Percentiles rank a stretch among this genome's conserved stretches.
These are phyloP conservation scores for Amorpha juglandis DNA, from an alignment of 2,888 invertebrate genomes.

Conservation along the genomic window DNA sequence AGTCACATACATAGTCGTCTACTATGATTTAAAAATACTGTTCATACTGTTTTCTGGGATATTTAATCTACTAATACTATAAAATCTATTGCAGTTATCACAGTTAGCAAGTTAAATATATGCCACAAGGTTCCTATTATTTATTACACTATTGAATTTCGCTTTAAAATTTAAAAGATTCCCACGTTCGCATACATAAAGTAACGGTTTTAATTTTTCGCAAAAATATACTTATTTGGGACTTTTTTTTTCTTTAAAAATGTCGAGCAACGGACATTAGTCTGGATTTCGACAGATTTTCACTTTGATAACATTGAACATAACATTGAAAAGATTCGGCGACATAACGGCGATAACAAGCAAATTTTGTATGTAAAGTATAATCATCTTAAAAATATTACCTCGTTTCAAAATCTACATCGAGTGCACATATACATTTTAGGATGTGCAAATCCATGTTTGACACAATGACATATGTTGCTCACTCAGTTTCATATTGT, in stretches of 20 bases:
- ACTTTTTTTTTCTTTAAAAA: background rate
- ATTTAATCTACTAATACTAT: too few relatives aligned
- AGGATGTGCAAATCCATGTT: too few relatives aligned
- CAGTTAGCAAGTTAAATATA: too few relatives aligned
- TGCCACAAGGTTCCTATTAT: too few relatives aligned
- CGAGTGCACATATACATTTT: too few relatives aligned
- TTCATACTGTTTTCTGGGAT: too few relatives aligned
- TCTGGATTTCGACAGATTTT: conserved; percentile 8
- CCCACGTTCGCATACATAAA: background rate
- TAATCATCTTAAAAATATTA: background rate
- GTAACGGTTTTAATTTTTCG: background rate
- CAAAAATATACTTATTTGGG: background rate
- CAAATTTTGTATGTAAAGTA: background rate
- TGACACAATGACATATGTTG: too few relatives aligned
- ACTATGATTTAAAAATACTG: too few relatives aligned
- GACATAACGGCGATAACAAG: background rate
- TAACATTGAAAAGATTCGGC: background rate
- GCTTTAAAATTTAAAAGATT: background rate
- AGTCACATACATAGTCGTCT: too few relatives aligned
- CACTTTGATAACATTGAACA: background rate
- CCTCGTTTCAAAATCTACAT: too few relatives aligned
- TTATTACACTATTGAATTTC: background rate
- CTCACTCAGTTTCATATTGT: too few relatives aligned
- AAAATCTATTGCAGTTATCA: too few relatives aligned
- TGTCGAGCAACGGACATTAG: background rate